These are phyloP conservation scores for Morpho helenor DNA, from an alignment of 2,888 invertebrate species.

Conservation along the genomic window DNA sequence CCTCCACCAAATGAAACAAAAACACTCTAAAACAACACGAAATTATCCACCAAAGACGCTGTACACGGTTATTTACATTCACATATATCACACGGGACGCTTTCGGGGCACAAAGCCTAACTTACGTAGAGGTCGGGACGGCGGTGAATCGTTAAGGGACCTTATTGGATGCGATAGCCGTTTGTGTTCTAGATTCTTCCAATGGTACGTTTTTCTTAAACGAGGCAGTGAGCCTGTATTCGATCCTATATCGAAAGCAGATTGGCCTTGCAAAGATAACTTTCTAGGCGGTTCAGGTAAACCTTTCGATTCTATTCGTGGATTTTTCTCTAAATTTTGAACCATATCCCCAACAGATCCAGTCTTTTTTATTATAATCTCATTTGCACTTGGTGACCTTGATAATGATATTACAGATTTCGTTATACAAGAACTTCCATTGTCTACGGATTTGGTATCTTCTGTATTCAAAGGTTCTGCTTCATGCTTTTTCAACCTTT, in stretches of 20 bases:
- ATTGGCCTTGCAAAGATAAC: constrained; percentile 55
- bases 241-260: constrained; percentile 37
- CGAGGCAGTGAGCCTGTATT: constrained; percentile 59
- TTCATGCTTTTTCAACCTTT: constrained; percentile 51
- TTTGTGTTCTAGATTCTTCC: constrained; percentile 71
- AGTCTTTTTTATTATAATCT: constrained; percentile 24
- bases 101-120: constrained; percentile 52
- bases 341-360: constrained; percentile 45
- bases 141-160: constrained; percentile 58
- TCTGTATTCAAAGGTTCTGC: constrained; percentile 23
- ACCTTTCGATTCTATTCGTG: constrained; percentile 29
- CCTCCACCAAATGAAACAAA: constrained; percentile 27
- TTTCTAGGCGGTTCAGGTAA: constrained; percentile 42
- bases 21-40: constrained; percentile 25
- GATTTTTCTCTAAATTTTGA: constrained; percentile 46
- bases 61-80: constrained; percentile 54
- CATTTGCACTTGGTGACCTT: constrained; percentile 59
- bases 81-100: constrained; percentile 36
- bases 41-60: constrained; percentile 29
- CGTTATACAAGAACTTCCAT: constrained; percentile 50
- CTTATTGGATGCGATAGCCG: constrained; percentile 65
- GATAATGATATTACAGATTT: constrained; percentile 63
- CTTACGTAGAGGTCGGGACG: constrained; percentile 67
- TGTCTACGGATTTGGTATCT: constrained; percentile 26
- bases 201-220: constrained; percentile 55